Base-by-base conservation (phyloP, 2,888 invertebrate genomes). In the Anticlea derivata region DNA sequence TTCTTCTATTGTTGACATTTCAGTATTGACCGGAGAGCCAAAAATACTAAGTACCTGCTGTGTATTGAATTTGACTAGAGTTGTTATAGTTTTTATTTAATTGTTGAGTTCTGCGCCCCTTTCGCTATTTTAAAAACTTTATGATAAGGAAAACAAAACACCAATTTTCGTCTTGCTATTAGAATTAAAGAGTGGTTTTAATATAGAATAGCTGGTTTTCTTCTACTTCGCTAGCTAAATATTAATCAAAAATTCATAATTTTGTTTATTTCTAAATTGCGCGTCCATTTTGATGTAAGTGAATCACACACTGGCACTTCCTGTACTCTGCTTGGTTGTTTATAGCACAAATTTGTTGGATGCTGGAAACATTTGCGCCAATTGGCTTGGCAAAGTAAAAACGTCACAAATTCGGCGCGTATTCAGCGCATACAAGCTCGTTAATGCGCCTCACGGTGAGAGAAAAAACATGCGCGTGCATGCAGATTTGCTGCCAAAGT, bases 21-120 rank as follows among this genome's bases (percentile, higher is more conserved):
- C 41, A 47, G 38, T 43, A 43, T 48, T 48, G 47, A 43, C 41
- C 30, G 7, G 8, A 31, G 38, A 37, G 41, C 41, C 49, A 49
- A 46, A 38, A n/a, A 43, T 34, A 34, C 10, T 7, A 31, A 26
- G 38, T 35, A 44, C 40, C 43, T 44, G 31, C 23, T 37, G 22
- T 13, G 7, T 26, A 27, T 30, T 12, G 23, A 50, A 44, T 45
- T 40, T 55, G 48, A 55, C 50, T 35, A 10, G 17, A n/a, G 3
- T 43, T 46, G 26, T 45, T 40, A 40, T 8, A 20, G 11, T 37
- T 35, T 29, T 34, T 31, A 26, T 46, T 23, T 23, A 10, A 37
- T 33, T 27, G 29, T 29, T 11, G 13, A 35, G 23, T 39, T 39
- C 17, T 24, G 23, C 11, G 7, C 20, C 11, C 8, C 26, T 27